A percentile compares a stretch with the other conserved stretches of the same genome.
Conservation (phyloP, 2,113 vertebrate genomes). For the Guaruba guarouba region DNA sequence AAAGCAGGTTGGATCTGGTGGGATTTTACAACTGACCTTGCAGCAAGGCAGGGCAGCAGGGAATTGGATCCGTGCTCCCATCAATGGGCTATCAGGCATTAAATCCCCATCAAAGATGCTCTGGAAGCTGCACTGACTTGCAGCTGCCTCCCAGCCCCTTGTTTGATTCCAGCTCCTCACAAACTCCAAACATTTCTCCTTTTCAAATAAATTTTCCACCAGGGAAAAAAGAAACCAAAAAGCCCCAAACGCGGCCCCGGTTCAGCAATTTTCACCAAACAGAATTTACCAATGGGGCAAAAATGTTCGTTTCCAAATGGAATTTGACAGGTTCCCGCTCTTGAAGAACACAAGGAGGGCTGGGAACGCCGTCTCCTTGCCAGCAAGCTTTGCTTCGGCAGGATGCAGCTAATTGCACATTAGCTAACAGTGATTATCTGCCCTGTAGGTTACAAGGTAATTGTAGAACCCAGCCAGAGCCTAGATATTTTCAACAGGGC, state of each 20-base stretch:
- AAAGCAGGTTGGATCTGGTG: neutral
- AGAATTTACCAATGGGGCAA: neutral
- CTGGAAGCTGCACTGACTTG: neutral
- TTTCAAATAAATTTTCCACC: neutral
- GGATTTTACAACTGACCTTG: neutral
- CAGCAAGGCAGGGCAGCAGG: neutral
- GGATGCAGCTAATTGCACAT: neutral
- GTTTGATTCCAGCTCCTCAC: neutral
- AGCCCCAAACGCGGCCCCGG: neutral
- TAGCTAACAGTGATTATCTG: neutral
- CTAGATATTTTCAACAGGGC: neutral
- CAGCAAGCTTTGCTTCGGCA: neutral
- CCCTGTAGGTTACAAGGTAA: constrained; percentile 4
- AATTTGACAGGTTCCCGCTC: neutral
- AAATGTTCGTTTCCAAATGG: neutral
- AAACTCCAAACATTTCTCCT: neutral
- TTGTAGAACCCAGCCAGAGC: constrained; percentile 9
- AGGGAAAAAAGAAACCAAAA: neutral
- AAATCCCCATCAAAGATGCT: neutral
- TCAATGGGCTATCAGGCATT: neutral
- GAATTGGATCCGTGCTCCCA: neutral
- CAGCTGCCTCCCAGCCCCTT: neutral
- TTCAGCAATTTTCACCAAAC: neutral
- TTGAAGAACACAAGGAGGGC: neutral
- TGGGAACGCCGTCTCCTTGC: accelerated